Evolutionary conservation across 2,113 vertebrate genomes (phyloP).

Genomic region (Paedocypris sp.): DNA sequence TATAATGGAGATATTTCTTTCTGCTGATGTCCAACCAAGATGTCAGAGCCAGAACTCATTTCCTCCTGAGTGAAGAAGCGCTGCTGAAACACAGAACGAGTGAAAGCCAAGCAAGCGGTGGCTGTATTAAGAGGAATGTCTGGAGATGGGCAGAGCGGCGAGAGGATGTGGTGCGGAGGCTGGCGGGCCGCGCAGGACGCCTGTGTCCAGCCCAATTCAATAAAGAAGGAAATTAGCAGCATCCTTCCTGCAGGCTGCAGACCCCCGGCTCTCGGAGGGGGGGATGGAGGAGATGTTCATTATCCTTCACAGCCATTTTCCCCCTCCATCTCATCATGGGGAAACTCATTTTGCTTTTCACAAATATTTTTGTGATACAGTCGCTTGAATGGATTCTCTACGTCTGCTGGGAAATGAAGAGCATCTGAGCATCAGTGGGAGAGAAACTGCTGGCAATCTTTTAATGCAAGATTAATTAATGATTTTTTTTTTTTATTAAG

Average conservation of each 20-base stretch:
- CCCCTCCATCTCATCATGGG: slow-evolving; percentile 43
- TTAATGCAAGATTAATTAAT: too few species aligned
- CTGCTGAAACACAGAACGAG: background rate
- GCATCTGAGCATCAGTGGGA: too few species aligned
- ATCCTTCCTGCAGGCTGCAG: slow-evolving; percentile 56
- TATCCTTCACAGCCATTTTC: slow-evolving; percentile 46
- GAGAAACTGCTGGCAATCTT: too few species aligned
- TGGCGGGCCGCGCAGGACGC: slow-evolving; percentile 19
- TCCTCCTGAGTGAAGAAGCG: too few species aligned
- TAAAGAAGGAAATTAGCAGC: slow-evolving; percentile 66
- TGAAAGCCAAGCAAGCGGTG: slow-evolving; percentile 5
- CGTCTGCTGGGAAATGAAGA: too few species aligned
- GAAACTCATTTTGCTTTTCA: slow-evolving; percentile 47
- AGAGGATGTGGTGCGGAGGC: slow-evolving; percentile 19
- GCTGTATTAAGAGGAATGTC: slow-evolving; percentile 10
- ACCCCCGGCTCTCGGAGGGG: slow-evolving; percentile 30
- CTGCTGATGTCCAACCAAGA: too few species aligned
- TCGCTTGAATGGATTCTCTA: too few species aligned
- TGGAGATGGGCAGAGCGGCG: background rate
- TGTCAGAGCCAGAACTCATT: too few species aligned
- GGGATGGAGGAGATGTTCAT: slow-evolving; percentile 48
- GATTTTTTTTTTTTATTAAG: background rate
- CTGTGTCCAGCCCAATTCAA: slow-evolving; percentile 56
- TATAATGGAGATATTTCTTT: too few species aligned
- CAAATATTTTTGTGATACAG: background rate